Base-by-base conservation (phyloP, 2,113 vertebrate species). In the Castor canadensis region DNA sequence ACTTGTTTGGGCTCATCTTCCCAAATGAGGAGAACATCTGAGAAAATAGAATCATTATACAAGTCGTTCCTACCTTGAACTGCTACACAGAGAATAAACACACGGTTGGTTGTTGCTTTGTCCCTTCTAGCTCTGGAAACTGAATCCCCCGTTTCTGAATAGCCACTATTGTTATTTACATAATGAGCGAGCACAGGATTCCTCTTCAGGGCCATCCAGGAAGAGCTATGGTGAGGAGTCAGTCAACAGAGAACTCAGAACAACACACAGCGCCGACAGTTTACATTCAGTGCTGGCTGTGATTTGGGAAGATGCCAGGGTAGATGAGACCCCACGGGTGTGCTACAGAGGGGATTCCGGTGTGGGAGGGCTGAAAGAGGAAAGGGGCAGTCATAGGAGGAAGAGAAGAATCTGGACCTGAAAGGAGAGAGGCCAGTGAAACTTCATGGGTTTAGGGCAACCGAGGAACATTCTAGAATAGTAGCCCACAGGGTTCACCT, bases 231-330 rank as follows among this genome's bases (percentile, higher is more conserved):
- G 38, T 9, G 56, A 76, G 22, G 67, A n/a, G 12, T 16, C 9
- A 10, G 2, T 4, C 35, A 26, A 0, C 9, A 43, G 3, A 73
- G 43, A 38, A 13, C 3, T 6, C 19, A 9, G 9, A 62, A 20
- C 16, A 5, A 10, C 0, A n/a, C 0, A 26, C 35, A 3, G 22
- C 3, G 24, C 10, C 6, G 15, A 9, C 3, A 3, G 49, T 9
- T 32, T 1, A 0, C 10, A 0, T 1, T 5, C 13, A 19, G 3
- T 1, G 38, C 6, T 11, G 19, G 72, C n/a, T 35, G 43, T 17
- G 9, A 1, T 11, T 8, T 62, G 43, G 58, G 20, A 24, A 64
- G 45, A 43, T 45, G 62, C 1, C 5, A 47, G 40, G 35, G 1
- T 28, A 3, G 16, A 30, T 7, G 24, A 35, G 24, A 20, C 24